Evolutionary conservation across 1,140 invertebrate species (phyloP).

Genomic region (Diorhabda elongata): DNA sequence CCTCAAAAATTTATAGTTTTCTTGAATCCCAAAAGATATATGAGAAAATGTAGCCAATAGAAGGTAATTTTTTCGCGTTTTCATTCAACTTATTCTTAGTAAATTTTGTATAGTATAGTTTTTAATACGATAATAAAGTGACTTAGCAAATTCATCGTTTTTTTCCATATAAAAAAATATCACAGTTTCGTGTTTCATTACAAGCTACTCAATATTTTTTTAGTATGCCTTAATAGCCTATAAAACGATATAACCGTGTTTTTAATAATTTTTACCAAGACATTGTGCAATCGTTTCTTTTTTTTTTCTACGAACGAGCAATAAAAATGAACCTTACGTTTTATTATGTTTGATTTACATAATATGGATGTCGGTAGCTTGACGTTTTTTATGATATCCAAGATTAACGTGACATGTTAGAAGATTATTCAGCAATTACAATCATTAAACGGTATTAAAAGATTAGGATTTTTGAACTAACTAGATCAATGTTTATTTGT

Average conservation of each 20-base stretch:
- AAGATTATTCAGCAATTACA: constrained; percentile 1
- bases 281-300: neutral
- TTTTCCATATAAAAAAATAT: no score
- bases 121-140: no score
- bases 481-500: neutral
- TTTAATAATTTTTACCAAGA: neutral
- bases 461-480: neutral
- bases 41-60: no score
- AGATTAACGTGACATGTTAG: neutral
- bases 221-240: neutral
- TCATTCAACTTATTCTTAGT: no score
- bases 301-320: neutral
- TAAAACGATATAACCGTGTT: neutral
- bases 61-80: no score
- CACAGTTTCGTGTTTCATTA: no score
- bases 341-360: constrained; percentile 3
- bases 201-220: no score
- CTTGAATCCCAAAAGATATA: no score
- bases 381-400: constrained; percentile 2
- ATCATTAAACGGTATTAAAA: neutral
- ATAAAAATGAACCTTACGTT: neutral
- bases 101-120: no score
- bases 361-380: constrained; percentile 2
- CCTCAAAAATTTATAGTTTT: no score
- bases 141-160: no score